These are phyloP conservation scores for Fundulus diaphanus DNA, from an alignment of 2,797 vertebrate species.

Conservation along the genomic window DNA sequence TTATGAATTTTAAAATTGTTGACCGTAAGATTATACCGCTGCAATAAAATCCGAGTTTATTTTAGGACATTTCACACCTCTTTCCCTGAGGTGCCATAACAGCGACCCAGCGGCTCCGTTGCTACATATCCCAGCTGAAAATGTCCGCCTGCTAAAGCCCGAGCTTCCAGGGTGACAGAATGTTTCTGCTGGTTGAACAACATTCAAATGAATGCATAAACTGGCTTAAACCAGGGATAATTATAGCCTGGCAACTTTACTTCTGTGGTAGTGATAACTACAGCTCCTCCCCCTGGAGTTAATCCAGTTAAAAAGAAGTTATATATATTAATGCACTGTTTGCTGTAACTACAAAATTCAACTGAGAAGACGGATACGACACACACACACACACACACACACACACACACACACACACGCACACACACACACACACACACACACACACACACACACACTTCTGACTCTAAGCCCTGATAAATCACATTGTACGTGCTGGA, in stretches of 20 bases:
- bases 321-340: neutral
- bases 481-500: neutral
- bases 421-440: no score
- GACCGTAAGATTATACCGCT: neutral
- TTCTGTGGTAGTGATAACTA: no score
- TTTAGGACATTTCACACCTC: slow-evolving; percentile 5
- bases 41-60: neutral
- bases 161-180: neutral
- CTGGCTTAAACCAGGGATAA: neutral
- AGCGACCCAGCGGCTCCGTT: neutral
- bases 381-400: no score
- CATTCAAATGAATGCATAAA: neutral
- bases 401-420: no score
- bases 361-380: neutral
- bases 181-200: neutral
- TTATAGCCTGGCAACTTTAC: neutral
- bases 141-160: neutral
- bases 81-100: neutral
- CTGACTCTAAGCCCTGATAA: neutral
- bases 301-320: neutral
- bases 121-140: neutral
- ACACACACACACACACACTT: no score
- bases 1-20: neutral
- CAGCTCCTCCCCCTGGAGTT: neutral
- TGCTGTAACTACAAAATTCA: neutral